These are phyloP conservation scores for Eurois occulta DNA, from an alignment of 2,888 invertebrate species.

Conservation along the genomic window DNA sequence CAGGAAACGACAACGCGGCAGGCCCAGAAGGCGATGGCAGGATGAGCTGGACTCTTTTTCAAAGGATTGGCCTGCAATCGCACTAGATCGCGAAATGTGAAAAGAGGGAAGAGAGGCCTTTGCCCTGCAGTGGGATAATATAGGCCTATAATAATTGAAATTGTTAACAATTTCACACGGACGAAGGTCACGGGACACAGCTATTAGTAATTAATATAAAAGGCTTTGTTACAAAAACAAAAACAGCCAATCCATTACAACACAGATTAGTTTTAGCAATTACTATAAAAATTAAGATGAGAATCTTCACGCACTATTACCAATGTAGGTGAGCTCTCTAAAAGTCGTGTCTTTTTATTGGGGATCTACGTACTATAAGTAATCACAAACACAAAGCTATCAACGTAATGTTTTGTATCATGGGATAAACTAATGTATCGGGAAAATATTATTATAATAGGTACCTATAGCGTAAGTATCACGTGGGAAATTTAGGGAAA, in stretches of 20 bases:
- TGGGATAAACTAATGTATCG: background rate
- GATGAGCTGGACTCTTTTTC: too few relatives aligned
- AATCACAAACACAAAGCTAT: background rate
- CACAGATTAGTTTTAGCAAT: slow-evolving; percentile 3
- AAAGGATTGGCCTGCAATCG: too few relatives aligned
- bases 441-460: background rate
- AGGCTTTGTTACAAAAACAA: background rate
- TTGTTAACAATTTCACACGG: too few relatives aligned
- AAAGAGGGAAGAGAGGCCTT: too few relatives aligned
- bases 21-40: too few relatives aligned
- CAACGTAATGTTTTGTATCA: background rate
- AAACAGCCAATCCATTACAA: background rate
- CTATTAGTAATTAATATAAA: background rate
- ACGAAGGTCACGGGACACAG: too few relatives aligned
- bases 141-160: too few relatives aligned
- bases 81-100: too few relatives aligned
- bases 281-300: background rate
- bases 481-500: too few relatives aligned
- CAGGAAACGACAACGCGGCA: too few relatives aligned
- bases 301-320: slow-evolving; percentile 24
- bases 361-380: background rate
- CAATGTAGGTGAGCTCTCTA: slow-evolving; percentile 19
- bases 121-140: too few relatives aligned
- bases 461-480: too few relatives aligned
- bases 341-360: slow-evolving; percentile 2